phyloP scores from a whole-genome alignment of 2,113 vertebrate genomes.

The Chloropsis cyanopogon region DNA sequence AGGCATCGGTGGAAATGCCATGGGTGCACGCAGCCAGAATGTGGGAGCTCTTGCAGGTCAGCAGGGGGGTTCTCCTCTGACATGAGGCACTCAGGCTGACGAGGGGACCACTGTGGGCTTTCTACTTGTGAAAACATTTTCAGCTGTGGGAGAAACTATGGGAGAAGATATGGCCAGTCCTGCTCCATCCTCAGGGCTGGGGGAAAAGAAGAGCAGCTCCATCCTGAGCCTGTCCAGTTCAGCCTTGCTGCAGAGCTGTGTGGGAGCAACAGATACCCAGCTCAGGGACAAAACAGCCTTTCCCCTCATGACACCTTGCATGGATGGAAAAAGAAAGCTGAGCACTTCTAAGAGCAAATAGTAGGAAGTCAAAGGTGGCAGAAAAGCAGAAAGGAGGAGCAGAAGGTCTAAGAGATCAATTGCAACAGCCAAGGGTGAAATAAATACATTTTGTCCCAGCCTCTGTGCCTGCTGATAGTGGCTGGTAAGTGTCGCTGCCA shows the following conservation, averaged over 20 bases:
- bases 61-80: neutral
- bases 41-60: neutral
- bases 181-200: neutral
- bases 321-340: neutral
- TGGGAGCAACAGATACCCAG: neutral
- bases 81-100: accelerated
- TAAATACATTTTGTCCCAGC: neutral
- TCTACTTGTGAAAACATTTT: neutral
- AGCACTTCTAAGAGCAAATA: neutral
- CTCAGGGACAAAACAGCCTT: neutral
- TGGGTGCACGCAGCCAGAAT: neutral
- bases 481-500: neutral
- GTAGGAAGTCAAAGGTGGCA: neutral
- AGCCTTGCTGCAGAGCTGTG: neutral
- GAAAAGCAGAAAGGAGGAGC: neutral
- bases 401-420: neutral
- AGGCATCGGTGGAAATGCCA: accelerated
- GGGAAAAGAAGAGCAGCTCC: neutral
- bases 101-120: neutral
- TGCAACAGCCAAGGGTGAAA: neutral
- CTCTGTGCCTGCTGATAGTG: neutral
- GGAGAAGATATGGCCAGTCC: neutral
- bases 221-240: neutral
- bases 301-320: neutral
- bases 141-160: neutral